phyloP scores from a whole-genome alignment of 2,113 vertebrate genomes.

The cattle (Bos taurus) region DNA sequence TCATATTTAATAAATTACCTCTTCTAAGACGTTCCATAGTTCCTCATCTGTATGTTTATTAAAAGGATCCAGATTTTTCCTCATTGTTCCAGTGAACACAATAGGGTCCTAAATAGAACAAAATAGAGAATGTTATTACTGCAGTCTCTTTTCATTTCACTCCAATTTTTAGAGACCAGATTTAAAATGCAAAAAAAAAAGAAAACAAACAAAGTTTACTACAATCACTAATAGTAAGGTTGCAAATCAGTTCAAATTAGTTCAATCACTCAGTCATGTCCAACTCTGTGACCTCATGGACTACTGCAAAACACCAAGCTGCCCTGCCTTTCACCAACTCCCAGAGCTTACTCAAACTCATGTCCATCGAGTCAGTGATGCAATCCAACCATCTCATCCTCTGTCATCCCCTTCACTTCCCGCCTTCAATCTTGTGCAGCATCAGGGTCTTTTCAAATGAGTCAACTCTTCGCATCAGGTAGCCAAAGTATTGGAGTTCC shows the following conservation, averaged over 20 bases:
- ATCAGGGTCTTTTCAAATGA: too few relatives aligned
- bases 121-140: conserved; percentile 40
- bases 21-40: conserved; percentile 90
- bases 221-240: neutral
- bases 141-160: neutral
- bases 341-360: rapidly evolving
- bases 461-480: too few relatives aligned
- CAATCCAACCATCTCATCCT: too few relatives aligned
- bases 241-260: too few relatives aligned
- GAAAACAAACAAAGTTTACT: neutral
- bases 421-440: rapidly evolving
- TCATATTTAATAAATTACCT: conserved; percentile 82
- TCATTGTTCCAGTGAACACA: conserved; percentile 94
- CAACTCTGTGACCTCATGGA: neutral
- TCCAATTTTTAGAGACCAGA: neutral
- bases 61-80: conserved; percentile 96
- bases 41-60: conserved; percentile 89
- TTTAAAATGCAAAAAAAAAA: neutral
- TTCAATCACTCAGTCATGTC: too few relatives aligned
- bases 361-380: too few relatives aligned
- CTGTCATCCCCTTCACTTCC: too few relatives aligned
- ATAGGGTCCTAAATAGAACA: conserved; percentile 89
- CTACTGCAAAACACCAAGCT: neutral
- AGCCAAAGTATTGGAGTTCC: too few relatives aligned
- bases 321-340: too few relatives aligned